Evolutionary conservation across 1,140 invertebrate species (phyloP), one percentile per base, ranked within the genome.

Genomic region (Leucophenga varia): DNA sequence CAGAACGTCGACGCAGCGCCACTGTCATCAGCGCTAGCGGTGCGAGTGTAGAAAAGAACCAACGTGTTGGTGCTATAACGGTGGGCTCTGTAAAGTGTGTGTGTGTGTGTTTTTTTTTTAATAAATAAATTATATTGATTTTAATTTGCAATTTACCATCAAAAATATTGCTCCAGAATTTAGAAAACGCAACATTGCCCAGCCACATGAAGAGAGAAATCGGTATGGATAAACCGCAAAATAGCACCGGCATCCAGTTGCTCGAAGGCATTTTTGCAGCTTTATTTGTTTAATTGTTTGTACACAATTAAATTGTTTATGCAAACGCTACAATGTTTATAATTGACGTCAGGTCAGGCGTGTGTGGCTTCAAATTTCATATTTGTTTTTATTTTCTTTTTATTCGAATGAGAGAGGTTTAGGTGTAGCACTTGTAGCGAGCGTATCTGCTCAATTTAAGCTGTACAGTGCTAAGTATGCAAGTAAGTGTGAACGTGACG

Each of bases 201-300:
- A 83, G 79, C 87, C 86, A 89, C 76, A 88, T 80, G 2, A 85
- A 77, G 77, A 88, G 83, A 1, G 87, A 87, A 10, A 88, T 48
- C 16, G 87, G 86, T 54, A 89, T 84, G 4, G 85, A 81, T 37
- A 86, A 71, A 5, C 83, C 80, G 60, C 82, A 83, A 18, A 86
- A 64, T 3, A 88, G 50, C 3, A 88, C 77, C 18, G 84, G 83
- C 54, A 86, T 57, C 48, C 86, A 69, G 54, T 79, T 53, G 10
- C 5, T 25, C 10, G 22, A 6, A 5, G 22, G 5, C 22, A 25
- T 25, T 10, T 25, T 25, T n/a, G n/a, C n/a, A n/a, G n/a, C n/a
- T n/a, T n/a, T n/a, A n/a, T n/a, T n/a, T n/a, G n/a, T n/a, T n/a
- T n/a, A n/a, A n/a, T n/a, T n/a, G n/a, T n/a, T n/a, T n/a, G n/a